Percentiles rank a stretch among this genome's conserved stretches.
These are phyloP conservation scores for Lumbricus terrestris DNA, from an alignment of 2,888 invertebrate species.

Conservation along the genomic window DNA sequence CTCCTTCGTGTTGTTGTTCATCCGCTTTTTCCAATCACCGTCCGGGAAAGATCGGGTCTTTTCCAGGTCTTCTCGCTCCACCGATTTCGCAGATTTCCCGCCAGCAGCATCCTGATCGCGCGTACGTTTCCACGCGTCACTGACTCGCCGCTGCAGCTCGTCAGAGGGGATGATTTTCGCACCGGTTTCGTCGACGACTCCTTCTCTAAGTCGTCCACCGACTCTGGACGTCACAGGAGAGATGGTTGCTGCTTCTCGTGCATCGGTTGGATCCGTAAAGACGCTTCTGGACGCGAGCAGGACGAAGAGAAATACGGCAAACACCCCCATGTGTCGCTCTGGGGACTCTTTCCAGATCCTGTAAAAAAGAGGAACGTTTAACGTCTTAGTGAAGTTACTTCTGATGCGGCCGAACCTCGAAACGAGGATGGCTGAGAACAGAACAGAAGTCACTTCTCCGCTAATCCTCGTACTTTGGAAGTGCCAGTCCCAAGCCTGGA, in stretches of 20 bases:
- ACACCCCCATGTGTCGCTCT: neutral
- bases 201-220: neutral
- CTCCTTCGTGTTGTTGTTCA: neutral
- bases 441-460: too few relatives aligned
- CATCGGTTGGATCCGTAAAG: neutral
- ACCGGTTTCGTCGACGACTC: neutral
- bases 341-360: neutral
- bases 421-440: too few relatives aligned
- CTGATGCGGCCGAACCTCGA: too few relatives aligned
- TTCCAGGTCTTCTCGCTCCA: neutral
- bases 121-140: neutral
- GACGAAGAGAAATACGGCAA: neutral
- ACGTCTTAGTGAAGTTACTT: too few relatives aligned
- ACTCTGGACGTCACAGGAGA: neutral
- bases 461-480: too few relatives aligned
- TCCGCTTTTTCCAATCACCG: neutral
- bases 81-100: neutral
- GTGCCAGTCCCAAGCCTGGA: too few relatives aligned
- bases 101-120: neutral
- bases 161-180: neutral
- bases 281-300: neutral
- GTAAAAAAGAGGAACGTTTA: neutral
- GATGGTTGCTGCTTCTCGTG: neutral
- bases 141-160: neutral
- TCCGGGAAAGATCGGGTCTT: neutral